phyloP scores from a whole-genome alignment of 2,888 invertebrate genomes.

The Tetragonula carbonaria region DNA sequence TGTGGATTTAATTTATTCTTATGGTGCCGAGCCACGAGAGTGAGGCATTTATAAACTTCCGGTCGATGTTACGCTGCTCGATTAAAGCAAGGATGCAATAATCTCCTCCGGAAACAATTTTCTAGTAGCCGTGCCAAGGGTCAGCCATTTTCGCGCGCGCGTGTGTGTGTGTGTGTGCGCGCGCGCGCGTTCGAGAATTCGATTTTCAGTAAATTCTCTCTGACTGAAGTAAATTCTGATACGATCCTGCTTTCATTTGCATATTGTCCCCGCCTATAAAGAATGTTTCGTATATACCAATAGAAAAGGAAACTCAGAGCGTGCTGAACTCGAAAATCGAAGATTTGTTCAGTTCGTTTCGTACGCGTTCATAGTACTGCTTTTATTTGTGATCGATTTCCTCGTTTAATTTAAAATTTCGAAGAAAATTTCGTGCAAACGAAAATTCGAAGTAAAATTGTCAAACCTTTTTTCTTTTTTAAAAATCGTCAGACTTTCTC shows the following conservation, averaged over 20 bases:
- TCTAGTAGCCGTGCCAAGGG: constrained; percentile 4
- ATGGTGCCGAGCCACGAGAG: constrained; percentile 41
- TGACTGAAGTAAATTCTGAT: constrained; percentile 4
- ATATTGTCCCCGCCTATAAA: constrained; percentile 9
- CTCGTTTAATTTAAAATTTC: background rate
- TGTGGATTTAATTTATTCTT: constrained; percentile 42
- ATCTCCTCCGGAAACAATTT: constrained; percentile 60
- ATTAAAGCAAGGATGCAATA: constrained; percentile 55
- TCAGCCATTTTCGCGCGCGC: constrained; percentile 14
- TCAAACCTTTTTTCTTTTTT: background rate
- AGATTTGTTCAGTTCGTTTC: background rate
- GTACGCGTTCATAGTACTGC: background rate
- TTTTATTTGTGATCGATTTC: background rate
- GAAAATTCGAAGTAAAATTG: background rate
- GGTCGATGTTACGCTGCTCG: constrained; percentile 13
- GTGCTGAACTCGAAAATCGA: background rate
- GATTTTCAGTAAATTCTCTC: constrained; percentile 44
- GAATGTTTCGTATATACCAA: background rate
- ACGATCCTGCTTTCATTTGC: constrained; percentile 10
- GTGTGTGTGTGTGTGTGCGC: background rate
- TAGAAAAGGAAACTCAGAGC: background rate
- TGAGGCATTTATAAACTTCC: constrained; percentile 47
- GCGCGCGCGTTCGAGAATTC: constrained; percentile 11
- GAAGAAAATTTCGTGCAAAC: background rate
- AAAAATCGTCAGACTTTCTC: no score